Conservation (phyloP, 2,113 vertebrate species). For the Burhinus bistriatus region DNA sequence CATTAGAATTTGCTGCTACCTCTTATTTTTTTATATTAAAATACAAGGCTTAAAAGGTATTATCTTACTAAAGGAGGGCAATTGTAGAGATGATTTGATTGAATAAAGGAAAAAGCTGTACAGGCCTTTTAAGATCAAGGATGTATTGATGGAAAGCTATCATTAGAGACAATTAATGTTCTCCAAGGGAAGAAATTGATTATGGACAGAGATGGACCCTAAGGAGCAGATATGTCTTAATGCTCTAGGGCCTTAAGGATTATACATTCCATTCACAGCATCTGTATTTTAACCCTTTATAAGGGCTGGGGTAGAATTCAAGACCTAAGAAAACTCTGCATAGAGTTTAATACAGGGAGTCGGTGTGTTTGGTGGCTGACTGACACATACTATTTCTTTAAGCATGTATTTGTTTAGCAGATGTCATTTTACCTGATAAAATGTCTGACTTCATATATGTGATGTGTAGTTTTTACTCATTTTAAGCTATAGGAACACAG, state of each 20-base stretch:
- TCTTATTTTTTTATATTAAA: slow-evolving; percentile 93
- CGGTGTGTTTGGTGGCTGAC: background rate
- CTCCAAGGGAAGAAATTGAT: slow-evolving; percentile 89
- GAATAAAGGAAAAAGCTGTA: slow-evolving; percentile 87
- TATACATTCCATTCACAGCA: slow-evolving; percentile 77
- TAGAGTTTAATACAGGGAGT: background rate
- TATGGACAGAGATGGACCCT: slow-evolving; percentile 87
- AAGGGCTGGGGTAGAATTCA: slow-evolving; percentile 10
- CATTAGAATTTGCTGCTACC: slow-evolving; percentile 86
- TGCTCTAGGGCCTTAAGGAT: slow-evolving; percentile 80
- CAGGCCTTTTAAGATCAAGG: slow-evolving; percentile 90
- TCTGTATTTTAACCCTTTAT: slow-evolving; percentile 79
- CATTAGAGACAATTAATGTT: slow-evolving; percentile 96
- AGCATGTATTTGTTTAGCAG: background rate
- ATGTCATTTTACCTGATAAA: background rate
- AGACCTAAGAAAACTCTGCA: background rate
- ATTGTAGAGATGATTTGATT: slow-evolving; percentile 91
- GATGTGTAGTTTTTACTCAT: background rate
- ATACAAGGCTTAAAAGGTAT: slow-evolving; percentile 92
- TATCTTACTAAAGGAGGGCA: slow-evolving; percentile 88
- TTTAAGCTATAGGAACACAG: background rate
- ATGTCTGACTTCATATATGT: background rate
- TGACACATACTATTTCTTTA: background rate
- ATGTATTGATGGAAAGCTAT: slow-evolving; percentile 94
- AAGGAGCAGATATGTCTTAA: slow-evolving; percentile 83